phyloP scores from a whole-genome alignment of 2,888 invertebrate species.

The Cephus rjabovi region DNA sequence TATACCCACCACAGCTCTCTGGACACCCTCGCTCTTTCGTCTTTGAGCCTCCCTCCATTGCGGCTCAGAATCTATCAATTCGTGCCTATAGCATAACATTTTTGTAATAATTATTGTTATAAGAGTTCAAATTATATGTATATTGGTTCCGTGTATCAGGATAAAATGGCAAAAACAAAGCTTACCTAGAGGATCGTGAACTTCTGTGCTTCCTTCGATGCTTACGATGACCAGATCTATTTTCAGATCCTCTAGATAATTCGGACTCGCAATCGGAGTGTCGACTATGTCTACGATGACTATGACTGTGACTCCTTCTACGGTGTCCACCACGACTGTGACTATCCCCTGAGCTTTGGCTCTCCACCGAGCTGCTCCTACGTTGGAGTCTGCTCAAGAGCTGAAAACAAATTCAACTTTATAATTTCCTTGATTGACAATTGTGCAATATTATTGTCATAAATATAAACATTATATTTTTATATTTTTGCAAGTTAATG shows the following conservation, averaged over 20 bases:
- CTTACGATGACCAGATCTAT: conserved; percentile 77
- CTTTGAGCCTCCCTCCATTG: conserved; percentile 91
- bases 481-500: neutral
- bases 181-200: conserved; percentile 73
- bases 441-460: neutral
- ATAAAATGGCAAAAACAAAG: neutral
- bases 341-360: conserved; percentile 88
- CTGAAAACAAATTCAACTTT: conserved; percentile 30
- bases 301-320: conserved; percentile 79
- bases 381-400: conserved; percentile 63
- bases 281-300: conserved; percentile 80
- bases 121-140: conserved; percentile 11
- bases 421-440: conserved; percentile 11
- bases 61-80: conserved; percentile 87
- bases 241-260: conserved; percentile 84
- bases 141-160: neutral
- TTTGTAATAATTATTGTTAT: neutral
- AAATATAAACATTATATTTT: neutral
- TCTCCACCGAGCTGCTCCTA: conserved; percentile 86
- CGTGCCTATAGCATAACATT: conserved; percentile 65
- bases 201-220: conserved; percentile 80
- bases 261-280: conserved; percentile 93
- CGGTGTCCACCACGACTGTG: conserved; percentile 77
- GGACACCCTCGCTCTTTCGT: conserved; percentile 73
- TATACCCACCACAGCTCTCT: conserved; percentile 61